Conservation (phyloP, 2,113 vertebrate species). For the Phalacrocorax brasilianus region DNA sequence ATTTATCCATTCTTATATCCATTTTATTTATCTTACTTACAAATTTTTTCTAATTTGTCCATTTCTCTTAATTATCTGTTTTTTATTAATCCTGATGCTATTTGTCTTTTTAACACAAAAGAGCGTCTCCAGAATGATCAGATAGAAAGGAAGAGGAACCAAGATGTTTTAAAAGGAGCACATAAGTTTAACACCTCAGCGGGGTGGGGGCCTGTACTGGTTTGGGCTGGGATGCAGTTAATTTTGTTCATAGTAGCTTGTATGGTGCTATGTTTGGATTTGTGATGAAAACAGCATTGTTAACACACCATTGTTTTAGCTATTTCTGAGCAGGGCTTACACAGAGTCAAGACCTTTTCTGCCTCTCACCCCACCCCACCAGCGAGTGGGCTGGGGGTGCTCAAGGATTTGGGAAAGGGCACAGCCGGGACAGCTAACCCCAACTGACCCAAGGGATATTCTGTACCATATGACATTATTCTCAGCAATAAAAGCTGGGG, state of each 20-base stretch:
- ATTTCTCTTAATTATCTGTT: neutral
- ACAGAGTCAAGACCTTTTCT: neutral
- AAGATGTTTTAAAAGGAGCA: neutral
- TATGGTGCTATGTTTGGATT: neutral
- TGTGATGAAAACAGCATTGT: neutral
- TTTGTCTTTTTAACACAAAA: neutral
- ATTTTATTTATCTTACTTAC: neutral
- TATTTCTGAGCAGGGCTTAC: neutral
- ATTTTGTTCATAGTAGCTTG: neutral
- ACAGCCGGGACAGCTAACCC: neutral
- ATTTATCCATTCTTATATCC: neutral
- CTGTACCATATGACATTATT: too few species aligned
- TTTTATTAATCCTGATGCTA: neutral
- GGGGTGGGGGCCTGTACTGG: neutral
- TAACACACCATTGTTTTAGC: neutral
- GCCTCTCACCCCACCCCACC: neutral
- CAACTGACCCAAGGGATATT: neutral
- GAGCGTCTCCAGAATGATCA: neutral
- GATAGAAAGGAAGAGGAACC: neutral
- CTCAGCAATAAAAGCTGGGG: neutral
- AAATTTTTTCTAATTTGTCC: neutral
- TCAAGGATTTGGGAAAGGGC: neutral
- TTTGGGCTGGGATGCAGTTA: neutral
- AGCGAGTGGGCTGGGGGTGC: too few species aligned
- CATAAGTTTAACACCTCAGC: neutral